Conservation (phyloP, 2,113 vertebrate genomes). For the Aegotheles bennettii region DNA sequence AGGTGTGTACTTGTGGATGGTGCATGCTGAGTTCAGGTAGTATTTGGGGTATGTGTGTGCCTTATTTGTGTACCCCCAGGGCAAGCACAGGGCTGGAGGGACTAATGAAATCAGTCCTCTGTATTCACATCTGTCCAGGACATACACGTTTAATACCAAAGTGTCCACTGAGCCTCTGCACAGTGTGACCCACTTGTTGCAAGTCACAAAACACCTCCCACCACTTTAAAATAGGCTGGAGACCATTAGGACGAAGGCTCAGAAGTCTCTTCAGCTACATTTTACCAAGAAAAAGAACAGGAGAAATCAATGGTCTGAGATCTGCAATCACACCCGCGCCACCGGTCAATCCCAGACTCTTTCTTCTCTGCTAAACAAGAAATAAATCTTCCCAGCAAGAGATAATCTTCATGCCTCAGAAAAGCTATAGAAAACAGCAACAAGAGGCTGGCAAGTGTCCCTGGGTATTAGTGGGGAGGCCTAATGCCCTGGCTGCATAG, state of each 20-base stretch:
- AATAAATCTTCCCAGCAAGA: not conserved
- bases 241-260: not conserved
- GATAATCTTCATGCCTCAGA: not conserved
- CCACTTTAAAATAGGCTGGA: not conserved
- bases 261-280: not conserved
- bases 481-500: not conserved
- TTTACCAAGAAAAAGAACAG: not conserved
- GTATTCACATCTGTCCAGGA: not conserved
- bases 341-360: not conserved
- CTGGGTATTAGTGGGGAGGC: not conserved
- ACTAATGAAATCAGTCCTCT: not conserved
- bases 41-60: not conserved
- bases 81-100: not conserved
- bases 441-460: not conserved
- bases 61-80: not conserved
- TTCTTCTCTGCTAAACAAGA: not conserved
- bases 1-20: not conserved
- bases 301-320: not conserved
- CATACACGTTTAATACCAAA: not conserved
- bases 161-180: not conserved
- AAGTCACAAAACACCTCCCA: not conserved
- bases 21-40: not conserved
- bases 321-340: not conserved
- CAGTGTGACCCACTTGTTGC: accelerated
- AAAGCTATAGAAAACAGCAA: not conserved